Base-by-base conservation (phyloP, 1,140 invertebrate genomes). In the Pseudomyrmex pallidus region DNA sequence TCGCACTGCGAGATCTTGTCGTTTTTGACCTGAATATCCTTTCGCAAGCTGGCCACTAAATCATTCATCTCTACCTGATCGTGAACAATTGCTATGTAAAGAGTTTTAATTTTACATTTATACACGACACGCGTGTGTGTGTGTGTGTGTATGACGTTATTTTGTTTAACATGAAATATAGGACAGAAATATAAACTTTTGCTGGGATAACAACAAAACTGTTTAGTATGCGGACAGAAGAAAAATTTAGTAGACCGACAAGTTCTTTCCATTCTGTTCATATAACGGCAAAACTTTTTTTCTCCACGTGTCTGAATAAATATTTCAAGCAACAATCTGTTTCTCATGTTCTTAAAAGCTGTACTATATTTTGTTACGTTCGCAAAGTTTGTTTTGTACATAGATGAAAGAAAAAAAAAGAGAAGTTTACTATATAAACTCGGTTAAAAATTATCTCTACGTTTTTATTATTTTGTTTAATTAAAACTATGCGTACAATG, bases 1-100 rank as follows among this genome's bases (percentile, higher is more conserved):
- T 91, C 78, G 52, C 84, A 86, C 62, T 88, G 68, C 46, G 68
- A 83, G 59, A 91, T 88, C 22, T 78, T 85, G 7, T 70, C 63
- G 59, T 80, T 76, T 66, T 90, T 91, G 7, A 85, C 63, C 15
- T 80, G 44, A 63, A 89, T 74, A 20, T 91, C 86, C 20, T 52
- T 20, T 68, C 72, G 74, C 66, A 91, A 63, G 15, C 59, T 17
- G 2, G 82, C 61, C 50, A 90, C 50, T 48, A 74, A 63, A 52
- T 57, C 64, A 44, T 85, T 89, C 63, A 76, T 74, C n/a, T 66
- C 83, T 50, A 78, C 68, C 83, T 88, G 78, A 66, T 73, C 52
- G 59, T 61, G 22, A 61, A 48, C 57, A 50, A 50, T 70, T 5
- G 59, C 17, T 17, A 46, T n/a, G 13, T 56, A 54, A 35, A 35